Evolutionary conservation across 30 jellyfish, hydroid and myxozoan genomes (phyloP).

Genomic region (Hydractinia echinata): DNA sequence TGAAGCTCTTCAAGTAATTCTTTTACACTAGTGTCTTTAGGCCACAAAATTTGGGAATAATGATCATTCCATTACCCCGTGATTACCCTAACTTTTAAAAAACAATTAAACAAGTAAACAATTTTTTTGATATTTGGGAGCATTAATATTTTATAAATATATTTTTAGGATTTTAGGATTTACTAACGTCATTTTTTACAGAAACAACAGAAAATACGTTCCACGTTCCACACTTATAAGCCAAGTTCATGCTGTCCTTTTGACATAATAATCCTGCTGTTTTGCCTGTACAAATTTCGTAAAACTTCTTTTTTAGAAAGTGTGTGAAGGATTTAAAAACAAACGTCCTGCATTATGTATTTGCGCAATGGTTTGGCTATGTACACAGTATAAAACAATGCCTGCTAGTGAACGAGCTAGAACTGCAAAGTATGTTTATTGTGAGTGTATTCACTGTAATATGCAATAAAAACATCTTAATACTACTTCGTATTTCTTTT

Average conservation of each 20-base stretch:
- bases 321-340: conserved; percentile 86
- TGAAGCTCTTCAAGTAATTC: conserved; percentile 65
- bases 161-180: no score
- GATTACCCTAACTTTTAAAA: background rate
- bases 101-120: no score
- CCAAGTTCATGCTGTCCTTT: no score
- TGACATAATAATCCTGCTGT: no score
- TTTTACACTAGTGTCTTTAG: background rate
- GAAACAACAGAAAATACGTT: background rate
- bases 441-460: background rate
- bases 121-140: background rate
- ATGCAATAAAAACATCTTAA: background rate
- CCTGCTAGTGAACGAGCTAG: conserved; percentile 59
- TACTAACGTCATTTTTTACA: no score
- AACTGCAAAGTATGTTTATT: conserved; percentile 50
- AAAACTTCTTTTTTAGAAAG: conserved; percentile 42
- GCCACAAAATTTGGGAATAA: no score
- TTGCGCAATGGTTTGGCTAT: conserved; percentile 75
- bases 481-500: background rate
- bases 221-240: background rate
- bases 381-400: conserved; percentile 71
- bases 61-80: no score
- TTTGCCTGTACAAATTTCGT: no score
- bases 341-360: conserved; percentile 91
- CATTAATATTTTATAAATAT: background rate